These are phyloP conservation scores for Brenthis ino DNA, from an alignment of 2,888 invertebrate genomes.

Conservation along the genomic window DNA sequence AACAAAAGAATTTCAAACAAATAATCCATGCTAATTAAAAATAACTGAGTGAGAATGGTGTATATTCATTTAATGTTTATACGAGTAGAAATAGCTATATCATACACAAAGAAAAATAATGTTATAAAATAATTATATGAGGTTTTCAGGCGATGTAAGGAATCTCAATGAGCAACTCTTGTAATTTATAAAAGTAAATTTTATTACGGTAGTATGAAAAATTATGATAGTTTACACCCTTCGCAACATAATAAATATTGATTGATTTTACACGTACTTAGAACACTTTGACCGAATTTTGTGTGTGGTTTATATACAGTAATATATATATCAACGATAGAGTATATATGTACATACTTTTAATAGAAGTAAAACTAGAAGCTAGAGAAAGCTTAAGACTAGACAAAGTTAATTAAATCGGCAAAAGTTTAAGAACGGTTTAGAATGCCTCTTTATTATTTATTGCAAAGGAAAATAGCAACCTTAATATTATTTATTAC, in stretches of 20 bases:
- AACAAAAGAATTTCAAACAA: no score
- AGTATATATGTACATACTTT: no score
- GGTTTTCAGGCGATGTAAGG: neutral
- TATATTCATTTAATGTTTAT: neutral
- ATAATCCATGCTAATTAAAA: no score
- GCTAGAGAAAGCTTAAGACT: no score
- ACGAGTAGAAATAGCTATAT: neutral
- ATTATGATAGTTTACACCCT: neutral
- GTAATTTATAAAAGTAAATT: slow-evolving; percentile 1
- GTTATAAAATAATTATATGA: neutral
- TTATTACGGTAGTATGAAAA: neutral
- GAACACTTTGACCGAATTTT: neutral
- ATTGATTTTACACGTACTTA: neutral
- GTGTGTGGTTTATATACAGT: no score
- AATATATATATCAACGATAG: no score
- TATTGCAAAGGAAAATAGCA: neutral
- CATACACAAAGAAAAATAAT: neutral
- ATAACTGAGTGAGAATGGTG: no score
- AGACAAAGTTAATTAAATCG: no score
- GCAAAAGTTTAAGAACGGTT: no score
- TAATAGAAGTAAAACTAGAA: no score
- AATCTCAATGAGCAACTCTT: neutral
- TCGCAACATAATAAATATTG: neutral
- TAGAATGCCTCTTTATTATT: no score
- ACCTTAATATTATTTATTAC: neutral